A percentile compares a stretch with the other conserved stretches of the same genome.
Evolutionary conservation across 2,113 vertebrate species (phyloP).

Genomic region (Psilopsiagon aurifrons): DNA sequence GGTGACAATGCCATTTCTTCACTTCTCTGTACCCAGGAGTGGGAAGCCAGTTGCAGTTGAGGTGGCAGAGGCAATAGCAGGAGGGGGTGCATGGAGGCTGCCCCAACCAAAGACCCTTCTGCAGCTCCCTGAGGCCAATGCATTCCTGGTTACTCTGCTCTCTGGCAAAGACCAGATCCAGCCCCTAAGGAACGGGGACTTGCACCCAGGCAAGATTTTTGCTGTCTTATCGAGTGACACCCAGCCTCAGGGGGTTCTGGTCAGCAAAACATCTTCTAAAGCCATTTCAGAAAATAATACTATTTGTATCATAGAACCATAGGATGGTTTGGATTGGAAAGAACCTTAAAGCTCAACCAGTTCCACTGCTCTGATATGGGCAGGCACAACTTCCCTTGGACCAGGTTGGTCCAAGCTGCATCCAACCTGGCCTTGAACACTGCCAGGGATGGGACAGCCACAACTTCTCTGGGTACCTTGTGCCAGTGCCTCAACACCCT

Average conservation of each 20-base stretch:
- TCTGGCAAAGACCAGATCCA: not conserved
- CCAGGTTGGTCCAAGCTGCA: not conserved
- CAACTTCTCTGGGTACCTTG: not conserved
- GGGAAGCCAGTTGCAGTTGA: not conserved
- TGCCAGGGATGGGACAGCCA: not conserved
- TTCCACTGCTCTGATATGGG: not conserved
- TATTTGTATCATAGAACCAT: not conserved
- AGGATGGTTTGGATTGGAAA: not conserved
- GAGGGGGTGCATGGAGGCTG: accelerated
- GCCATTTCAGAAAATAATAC: not conserved
- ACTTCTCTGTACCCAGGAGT: accelerated
- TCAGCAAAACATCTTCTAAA: not conserved
- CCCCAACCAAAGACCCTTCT: not conserved
- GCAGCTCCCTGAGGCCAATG: not conserved
- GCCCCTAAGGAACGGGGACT: not conserved
- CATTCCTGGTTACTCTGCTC: not conserved
- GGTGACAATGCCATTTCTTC: not conserved
- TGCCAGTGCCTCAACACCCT: not conserved
- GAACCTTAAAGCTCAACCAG: not conserved
- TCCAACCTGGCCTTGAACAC: not conserved
- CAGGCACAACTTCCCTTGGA: not conserved
- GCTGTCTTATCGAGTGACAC: not conserved
- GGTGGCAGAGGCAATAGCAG: not conserved
- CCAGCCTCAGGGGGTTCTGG: not conserved
- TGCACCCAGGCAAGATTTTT: not conserved